phyloP scores from a whole-genome alignment of 1,140 invertebrate genomes.

The Drosophila carrolli region DNA sequence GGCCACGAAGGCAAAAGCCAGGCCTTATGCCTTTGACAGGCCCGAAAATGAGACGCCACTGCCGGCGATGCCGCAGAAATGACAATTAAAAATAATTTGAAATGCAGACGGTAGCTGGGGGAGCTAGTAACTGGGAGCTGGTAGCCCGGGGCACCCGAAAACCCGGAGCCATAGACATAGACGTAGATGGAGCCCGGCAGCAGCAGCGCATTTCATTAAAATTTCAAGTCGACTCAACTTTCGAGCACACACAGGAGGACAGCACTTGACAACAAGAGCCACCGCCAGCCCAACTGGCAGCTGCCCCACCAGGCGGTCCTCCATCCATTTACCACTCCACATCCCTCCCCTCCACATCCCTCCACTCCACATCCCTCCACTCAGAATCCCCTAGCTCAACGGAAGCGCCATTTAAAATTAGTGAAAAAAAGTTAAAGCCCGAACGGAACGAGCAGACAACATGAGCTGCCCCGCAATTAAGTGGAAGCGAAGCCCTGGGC shows the following conservation, averaged over 20 bases:
- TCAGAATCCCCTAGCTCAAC: conserved; percentile 4
- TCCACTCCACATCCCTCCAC: conserved; percentile 1
- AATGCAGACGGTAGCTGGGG: conserved; percentile 53
- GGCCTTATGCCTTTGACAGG: conserved; percentile 26
- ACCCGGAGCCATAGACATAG: conserved; percentile 11
- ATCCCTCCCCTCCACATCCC: conserved; percentile 4
- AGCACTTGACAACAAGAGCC: conserved; percentile 52
- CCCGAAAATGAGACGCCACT: conserved; percentile 32
- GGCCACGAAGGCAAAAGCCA: conserved; percentile 11
- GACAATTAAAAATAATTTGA: conserved; percentile 81
- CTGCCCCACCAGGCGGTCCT: not conserved
- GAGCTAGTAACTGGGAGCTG: not conserved
- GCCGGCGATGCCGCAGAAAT: conserved; percentile 56
- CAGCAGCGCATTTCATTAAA: conserved; percentile 73
- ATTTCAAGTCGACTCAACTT: conserved; percentile 76
- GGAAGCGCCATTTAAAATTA: conserved; percentile 76
- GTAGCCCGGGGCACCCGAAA: not conserved
- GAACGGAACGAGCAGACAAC: conserved; percentile 42
- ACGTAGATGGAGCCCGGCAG: conserved; percentile 17
- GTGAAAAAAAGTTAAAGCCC: conserved; percentile 73
- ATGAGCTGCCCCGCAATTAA: conserved; percentile 71
- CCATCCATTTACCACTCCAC: not conserved
- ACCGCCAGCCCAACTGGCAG: not conserved
- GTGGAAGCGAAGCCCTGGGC: conserved; percentile 20
- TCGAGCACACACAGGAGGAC: conserved; percentile 52